Evolutionary conservation across 2,113 vertebrate genomes (phyloP).

Genomic region (Procavia capensis): DNA sequence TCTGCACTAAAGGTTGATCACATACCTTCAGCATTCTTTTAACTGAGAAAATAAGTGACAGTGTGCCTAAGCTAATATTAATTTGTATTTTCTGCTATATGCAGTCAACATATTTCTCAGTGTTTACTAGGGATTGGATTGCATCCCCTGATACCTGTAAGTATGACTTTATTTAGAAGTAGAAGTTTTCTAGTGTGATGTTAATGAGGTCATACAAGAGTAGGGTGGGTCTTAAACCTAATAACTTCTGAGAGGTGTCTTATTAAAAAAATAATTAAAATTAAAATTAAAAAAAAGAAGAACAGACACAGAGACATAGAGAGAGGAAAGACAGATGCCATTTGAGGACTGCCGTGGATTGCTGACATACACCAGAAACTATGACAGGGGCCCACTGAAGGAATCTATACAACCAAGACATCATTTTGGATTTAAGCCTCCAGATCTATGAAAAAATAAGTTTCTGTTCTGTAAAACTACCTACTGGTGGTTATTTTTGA

Average conservation of each 20-base stretch:
- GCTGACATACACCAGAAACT: neutral
- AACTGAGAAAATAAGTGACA: neutral
- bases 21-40: neutral
- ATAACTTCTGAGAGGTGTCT: neutral
- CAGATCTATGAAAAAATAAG: neutral
- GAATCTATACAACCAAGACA: neutral
- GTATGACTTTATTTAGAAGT: neutral
- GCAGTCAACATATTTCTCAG: neutral
- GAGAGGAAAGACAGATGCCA: neutral
- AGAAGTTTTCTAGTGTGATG: neutral
- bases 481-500: neutral
- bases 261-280: no score
- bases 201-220: neutral
- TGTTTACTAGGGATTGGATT: neutral
- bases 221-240: neutral
- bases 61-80: neutral
- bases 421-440: neutral
- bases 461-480: neutral
- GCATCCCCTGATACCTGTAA: neutral
- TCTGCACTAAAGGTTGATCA: neutral
- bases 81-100: slow-evolving; percentile 6
- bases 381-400: neutral
- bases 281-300: no score
- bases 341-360: neutral
- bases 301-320: neutral